phyloP scores from a whole-genome alignment of 1,140 invertebrate species.

The Macrobrachium nipponense region DNA sequence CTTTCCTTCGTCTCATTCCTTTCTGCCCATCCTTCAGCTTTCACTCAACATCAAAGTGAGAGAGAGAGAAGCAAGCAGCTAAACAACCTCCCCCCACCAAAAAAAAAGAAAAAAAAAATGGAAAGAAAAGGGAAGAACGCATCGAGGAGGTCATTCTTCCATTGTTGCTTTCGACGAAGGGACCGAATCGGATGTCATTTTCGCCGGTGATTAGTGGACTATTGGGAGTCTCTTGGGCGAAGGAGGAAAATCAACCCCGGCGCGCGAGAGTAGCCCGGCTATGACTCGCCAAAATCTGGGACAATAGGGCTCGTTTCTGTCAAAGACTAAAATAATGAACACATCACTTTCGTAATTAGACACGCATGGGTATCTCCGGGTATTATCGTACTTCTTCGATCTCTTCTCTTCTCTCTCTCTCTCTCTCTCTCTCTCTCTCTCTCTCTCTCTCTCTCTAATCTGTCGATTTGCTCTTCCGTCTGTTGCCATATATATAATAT shows the following conservation, averaged over 20 bases:
- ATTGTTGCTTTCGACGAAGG: neutral
- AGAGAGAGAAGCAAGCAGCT: neutral
- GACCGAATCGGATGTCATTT: neutral
- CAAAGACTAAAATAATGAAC: constrained; percentile 12
- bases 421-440: neutral
- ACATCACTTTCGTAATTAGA: neutral
- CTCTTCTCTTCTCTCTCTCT: no score
- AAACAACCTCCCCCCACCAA: no score
- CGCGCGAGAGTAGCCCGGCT: neutral
- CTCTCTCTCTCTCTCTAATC: neutral
- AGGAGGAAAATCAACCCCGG: neutral
- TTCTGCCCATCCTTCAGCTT: no score
- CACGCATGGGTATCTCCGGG: neutral
- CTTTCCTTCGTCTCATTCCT: no score
- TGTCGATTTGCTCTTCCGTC: neutral
- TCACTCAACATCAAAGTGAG: neutral
- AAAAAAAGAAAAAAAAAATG: no score
- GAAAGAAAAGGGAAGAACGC: neutral
- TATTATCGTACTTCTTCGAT: neutral
- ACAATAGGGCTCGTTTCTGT: constrained; percentile 17
- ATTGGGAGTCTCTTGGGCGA: neutral
- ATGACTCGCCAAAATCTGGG: neutral
- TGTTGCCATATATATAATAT: neutral
- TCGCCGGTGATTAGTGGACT: neutral
- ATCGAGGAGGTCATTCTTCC: neutral